phyloP scores from a whole-genome alignment of 2,113 vertebrate genomes.

The Galemys pyrenaicus region DNA sequence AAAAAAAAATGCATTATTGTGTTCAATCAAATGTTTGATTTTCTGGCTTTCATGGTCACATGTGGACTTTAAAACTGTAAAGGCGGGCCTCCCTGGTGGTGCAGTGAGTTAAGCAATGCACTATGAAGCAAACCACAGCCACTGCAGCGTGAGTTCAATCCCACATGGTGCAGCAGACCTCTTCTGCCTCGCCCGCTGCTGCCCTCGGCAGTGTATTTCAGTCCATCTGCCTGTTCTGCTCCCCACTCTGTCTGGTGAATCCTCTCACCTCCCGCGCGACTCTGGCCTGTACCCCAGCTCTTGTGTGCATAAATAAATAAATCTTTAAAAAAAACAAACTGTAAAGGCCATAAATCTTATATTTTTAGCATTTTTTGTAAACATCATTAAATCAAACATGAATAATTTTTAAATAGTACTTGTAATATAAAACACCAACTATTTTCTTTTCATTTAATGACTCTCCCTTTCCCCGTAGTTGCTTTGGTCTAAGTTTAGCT shows the following conservation, averaged over 20 bases:
- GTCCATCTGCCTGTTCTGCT: too few relatives aligned
- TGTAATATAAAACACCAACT: conserved; percentile 19
- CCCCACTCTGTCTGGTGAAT: too few relatives aligned
- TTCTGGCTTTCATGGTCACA: background rate
- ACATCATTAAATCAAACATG: background rate
- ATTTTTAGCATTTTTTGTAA: conserved; percentile 10
- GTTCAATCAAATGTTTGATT: background rate
- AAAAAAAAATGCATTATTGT: background rate
- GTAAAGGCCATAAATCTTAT: background rate
- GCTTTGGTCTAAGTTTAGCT: background rate
- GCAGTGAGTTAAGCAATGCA: too few relatives aligned
- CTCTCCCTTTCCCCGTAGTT: background rate
- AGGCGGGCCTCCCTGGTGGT: too few relatives aligned
- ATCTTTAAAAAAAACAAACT: background rate
- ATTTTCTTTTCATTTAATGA: conserved; percentile 18
- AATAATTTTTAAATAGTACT: background rate
- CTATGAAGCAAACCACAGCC: too few relatives aligned
- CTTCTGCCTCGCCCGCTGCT: too few relatives aligned
- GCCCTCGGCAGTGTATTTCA: too few relatives aligned
- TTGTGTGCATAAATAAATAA: too few relatives aligned
- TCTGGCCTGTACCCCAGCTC: too few relatives aligned
- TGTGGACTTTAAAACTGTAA: background rate
- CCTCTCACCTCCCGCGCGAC: too few relatives aligned
- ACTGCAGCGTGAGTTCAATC: too few relatives aligned
- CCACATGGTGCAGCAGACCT: too few relatives aligned